A percentile compares a stretch with the other conserved stretches of the same genome.
Evolutionary conservation across 2,888 invertebrate species (phyloP).

Genomic region (Macaria liturata): DNA sequence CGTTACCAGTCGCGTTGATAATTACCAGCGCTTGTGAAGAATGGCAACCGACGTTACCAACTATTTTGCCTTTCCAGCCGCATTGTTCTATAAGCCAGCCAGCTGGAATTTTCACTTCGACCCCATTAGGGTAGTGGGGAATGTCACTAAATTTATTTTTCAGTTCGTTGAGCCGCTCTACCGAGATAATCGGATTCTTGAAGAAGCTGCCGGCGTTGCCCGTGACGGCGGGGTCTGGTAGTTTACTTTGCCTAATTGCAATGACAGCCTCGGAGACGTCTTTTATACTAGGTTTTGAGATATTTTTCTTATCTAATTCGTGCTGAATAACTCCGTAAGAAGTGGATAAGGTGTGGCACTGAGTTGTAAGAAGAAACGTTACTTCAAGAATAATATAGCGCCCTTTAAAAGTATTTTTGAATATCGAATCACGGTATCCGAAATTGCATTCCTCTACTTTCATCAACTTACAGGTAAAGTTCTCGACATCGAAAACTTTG

Average conservation of each 20-base stretch:
- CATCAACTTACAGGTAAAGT: conserved; percentile 6
- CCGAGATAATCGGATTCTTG: conserved; percentile 24
- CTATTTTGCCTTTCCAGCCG: conserved; percentile 24
- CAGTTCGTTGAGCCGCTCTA: conserved; percentile 14
- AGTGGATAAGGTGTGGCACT: conserved; percentile 13
- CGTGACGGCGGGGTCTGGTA: conserved; percentile 24
- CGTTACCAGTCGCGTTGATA: conserved; percentile 22
- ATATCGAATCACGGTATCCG: conserved; percentile 28
- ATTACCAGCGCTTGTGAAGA: conserved; percentile 28
- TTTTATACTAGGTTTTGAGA: conserved; percentile 12
- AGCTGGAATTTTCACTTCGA: conserved; percentile 26
- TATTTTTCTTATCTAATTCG: conserved; percentile 3
- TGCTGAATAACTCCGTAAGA: conserved; percentile 16
- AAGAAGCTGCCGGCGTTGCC: conserved; percentile 33
- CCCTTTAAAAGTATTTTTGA: conserved; percentile 21
- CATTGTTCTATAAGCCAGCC: conserved; percentile 32
- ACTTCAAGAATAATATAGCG: conserved; percentile 23
- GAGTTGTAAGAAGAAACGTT: conserved; percentile 15
- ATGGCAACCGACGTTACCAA: conserved; percentile 27
- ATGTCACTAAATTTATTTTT: conserved; percentile 11
- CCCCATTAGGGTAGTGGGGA: conserved; percentile 20
- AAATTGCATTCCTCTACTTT: conserved; percentile 20
- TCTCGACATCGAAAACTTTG: conserved; percentile 25
- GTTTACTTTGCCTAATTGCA: conserved; percentile 21
- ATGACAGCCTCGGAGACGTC: conserved; percentile 22